These are phyloP conservation scores for Ctenomys sociabilis DNA, from an alignment of 2,113 vertebrate genomes.

Conservation along the genomic window DNA sequence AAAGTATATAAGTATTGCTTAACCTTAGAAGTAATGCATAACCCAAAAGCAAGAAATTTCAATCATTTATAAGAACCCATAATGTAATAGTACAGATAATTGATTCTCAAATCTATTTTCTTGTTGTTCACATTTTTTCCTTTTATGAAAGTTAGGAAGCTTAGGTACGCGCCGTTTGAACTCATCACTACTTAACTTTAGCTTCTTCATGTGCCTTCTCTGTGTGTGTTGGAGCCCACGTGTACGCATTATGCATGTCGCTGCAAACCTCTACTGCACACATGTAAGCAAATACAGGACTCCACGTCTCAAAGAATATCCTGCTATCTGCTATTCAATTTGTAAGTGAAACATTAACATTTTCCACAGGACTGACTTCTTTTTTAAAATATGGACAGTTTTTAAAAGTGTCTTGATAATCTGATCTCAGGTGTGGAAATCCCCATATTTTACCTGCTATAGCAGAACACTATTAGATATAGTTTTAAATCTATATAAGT, in stretches of 20 bases:
- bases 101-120: conserved; percentile 11
- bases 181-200: not conserved
- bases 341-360: not conserved
- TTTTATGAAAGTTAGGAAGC: not conserved
- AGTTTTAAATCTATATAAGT: not conserved
- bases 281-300: not conserved
- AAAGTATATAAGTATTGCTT: not conserved
- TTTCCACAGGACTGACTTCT: not conserved
- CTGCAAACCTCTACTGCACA: not conserved
- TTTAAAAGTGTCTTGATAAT: not conserved
- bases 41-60: not conserved
- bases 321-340: not conserved
- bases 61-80: not conserved
- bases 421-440: not conserved
- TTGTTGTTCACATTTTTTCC: not conserved
- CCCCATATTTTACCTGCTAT: not conserved
- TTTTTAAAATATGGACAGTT: not conserved
- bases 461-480: not conserved
- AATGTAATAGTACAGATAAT: not conserved
- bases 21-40: not conserved
- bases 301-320: not conserved
- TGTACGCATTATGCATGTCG: not conserved
- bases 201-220: not conserved
- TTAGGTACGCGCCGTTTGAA: not conserved
- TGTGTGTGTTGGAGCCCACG: not conserved